Evolutionary conservation across 2,797 vertebrate genomes (phyloP), one percentile per base, ranked within the genome.

Genomic region (Fratercula arctica): DNA sequence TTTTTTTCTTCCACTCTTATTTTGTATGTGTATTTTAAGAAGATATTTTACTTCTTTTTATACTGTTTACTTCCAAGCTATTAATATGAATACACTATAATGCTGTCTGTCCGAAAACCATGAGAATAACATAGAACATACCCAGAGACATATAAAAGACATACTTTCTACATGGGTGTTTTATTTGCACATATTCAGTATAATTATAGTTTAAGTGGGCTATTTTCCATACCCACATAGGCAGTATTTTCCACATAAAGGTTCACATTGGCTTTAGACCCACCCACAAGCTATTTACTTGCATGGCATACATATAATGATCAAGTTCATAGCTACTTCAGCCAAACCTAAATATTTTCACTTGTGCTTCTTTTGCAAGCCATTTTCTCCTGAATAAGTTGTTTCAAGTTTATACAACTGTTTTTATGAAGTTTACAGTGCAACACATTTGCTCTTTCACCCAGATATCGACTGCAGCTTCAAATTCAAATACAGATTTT

Each of bases 171-270:
- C 90, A 95, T 93, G 88, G 61, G 61, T 96, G 66, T 94, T 97
- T 94, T 97, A 97, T 98, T 97, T 97, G 95, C 97, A 96, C 88
- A 94, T 78, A 91, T 96, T 96, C 94, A 75, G 67, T 96, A 70
- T 93, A 97, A 96, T 98, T 96, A 96, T 92, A 97, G 95, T 96
- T 97, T 97, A 79, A 95, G 29, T 91, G 63, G 78, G 91, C 85
- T 85, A 87, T 97, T 98, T 98, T 97, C 97, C 98, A 97, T 91
- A 91, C 93, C 96, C 96, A 93, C 96, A 97, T 48, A 93, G 72
- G 94, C 93, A 84, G 90, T 80, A 94, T 96, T 97, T 97, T 98
- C 96, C 97, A 97, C 96, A 97, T 95, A 96, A 98, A 98, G 74
- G 64, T 96, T 97, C 93, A 67, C 70, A 77, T 96, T 97, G 97